Conservation (phyloP, 2,113 vertebrate genomes). For the Chinchilla lanigera region DNA sequence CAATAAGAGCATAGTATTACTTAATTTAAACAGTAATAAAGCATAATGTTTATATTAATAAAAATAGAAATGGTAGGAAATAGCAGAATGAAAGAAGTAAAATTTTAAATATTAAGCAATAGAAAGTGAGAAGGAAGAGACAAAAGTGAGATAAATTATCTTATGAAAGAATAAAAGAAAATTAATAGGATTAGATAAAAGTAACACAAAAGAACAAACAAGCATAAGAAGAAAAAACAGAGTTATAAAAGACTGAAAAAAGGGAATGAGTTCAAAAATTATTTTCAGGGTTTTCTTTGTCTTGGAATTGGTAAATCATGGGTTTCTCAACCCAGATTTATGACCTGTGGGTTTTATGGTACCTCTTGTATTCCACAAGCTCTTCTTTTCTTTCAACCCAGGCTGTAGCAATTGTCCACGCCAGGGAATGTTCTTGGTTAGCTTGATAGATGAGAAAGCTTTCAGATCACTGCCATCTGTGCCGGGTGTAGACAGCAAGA, state of each 20-base stretch:
- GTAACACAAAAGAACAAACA: background rate
- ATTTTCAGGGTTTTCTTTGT: background rate
- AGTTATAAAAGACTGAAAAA: background rate
- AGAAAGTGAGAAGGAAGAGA: background rate
- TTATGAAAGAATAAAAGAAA: background rate
- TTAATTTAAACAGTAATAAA: background rate
- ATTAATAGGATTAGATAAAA: background rate
- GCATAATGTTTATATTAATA: background rate
- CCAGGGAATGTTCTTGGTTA: background rate
- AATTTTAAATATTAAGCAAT: background rate
- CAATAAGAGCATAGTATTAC: background rate
- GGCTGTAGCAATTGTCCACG: too few relatives aligned
- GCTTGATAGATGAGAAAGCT: background rate
- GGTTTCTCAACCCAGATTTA: background rate
- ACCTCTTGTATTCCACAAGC: background rate
- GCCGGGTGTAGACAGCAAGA: background rate
- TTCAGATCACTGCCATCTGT: background rate
- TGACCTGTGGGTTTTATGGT: background rate
- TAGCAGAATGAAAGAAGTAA: background rate
- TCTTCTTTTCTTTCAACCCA: background rate
- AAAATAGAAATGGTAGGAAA: background rate
- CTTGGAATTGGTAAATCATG: background rate
- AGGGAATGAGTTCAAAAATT: background rate
- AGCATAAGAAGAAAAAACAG: background rate
- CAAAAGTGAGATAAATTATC: background rate